A percentile compares a stretch with the other conserved stretches of the same genome.
These are phyloP conservation scores for Gambusia yucatana DNA, from an alignment of 2,797 vertebrate genomes.

Conservation along the genomic window DNA sequence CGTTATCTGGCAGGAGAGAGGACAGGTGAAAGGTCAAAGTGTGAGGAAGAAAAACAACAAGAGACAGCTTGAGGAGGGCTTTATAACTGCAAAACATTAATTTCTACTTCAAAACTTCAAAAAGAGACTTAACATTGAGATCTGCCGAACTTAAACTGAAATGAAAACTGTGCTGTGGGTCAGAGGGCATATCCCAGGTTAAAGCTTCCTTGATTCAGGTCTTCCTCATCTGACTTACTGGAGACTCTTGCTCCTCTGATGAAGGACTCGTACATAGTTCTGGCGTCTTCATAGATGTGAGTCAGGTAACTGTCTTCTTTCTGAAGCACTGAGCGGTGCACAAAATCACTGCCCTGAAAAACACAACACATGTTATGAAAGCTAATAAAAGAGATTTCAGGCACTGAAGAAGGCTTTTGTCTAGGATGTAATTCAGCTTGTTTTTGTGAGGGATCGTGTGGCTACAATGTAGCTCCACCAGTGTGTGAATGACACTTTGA, in stretches of 20 bases:
- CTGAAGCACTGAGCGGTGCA: slow-evolving; percentile 80
- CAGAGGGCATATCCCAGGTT: background rate
- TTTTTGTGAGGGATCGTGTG: no score
- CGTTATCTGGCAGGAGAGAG: slow-evolving; percentile 80
- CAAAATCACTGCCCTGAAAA: slow-evolving; percentile 81
- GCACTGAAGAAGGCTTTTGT: background rate
- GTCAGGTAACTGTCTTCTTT: slow-evolving; percentile 67
- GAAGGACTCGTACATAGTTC: slow-evolving; percentile 88
- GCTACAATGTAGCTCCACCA: no score
- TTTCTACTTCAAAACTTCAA: background rate
- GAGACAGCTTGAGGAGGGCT: background rate
- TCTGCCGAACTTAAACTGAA: background rate
- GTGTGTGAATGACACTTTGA: background rate
- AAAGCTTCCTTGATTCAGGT: background rate
- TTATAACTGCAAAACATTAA: background rate
- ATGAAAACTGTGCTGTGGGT: background rate
- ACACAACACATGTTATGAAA: background rate
- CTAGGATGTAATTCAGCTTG: background rate
- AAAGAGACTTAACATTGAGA: background rate
- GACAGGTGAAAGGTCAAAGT: background rate
- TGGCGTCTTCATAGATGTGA: slow-evolving; percentile 86
- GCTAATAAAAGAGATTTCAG: background rate
- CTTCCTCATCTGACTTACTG: slow-evolving; percentile 78
- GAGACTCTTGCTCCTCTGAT: slow-evolving; percentile 87
- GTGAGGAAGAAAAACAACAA: background rate